Conservation (phyloP, 2,797 vertebrate species). For the Gallinago stenura region DNA sequence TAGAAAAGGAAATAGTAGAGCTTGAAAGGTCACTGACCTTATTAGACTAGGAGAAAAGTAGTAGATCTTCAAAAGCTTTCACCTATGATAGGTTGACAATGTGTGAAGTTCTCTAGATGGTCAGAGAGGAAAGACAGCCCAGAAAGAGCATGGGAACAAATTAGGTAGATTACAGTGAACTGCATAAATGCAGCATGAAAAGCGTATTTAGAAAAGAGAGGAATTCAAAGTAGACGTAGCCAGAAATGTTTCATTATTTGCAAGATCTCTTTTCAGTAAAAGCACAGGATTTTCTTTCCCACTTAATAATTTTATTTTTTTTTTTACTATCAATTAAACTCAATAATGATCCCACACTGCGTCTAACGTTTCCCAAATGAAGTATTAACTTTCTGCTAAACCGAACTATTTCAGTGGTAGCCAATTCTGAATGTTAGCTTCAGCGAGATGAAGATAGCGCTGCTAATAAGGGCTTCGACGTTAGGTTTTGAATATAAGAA, state of each 20-base stretch:
- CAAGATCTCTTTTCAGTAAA: background rate
- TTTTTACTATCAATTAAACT: background rate
- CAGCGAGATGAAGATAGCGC: background rate
- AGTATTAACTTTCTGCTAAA: slow-evolving; percentile 25
- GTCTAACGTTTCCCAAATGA: slow-evolving; percentile 24
- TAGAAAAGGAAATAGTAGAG: slow-evolving; percentile 88
- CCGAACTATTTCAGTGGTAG: background rate
- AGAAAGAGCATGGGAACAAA: slow-evolving; percentile 67
- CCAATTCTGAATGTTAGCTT: background rate
- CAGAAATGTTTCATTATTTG: background rate
- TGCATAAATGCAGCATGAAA: slow-evolving; percentile 3
- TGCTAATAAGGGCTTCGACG: background rate
- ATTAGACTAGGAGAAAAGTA: slow-evolving; percentile 85
- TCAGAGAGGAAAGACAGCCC: slow-evolving; percentile 56
- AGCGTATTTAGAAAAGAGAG: slow-evolving; percentile 6
- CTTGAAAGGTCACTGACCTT: slow-evolving; percentile 88
- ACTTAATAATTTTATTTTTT: background rate
- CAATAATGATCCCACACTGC: background rate
- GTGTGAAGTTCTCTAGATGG: slow-evolving; percentile 73
- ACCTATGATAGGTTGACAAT: slow-evolving; percentile 81
- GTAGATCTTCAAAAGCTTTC: slow-evolving; percentile 82
- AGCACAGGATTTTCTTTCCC: background rate
- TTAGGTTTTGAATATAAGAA: background rate
- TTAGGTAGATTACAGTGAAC: slow-evolving; percentile 67
- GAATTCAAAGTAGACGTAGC: background rate